Percentiles rank a stretch among this genome's conserved stretches.
Evolutionary conservation across 2,113 vertebrate genomes (phyloP).

Genomic region (Onychorhynchus coronatus): DNA sequence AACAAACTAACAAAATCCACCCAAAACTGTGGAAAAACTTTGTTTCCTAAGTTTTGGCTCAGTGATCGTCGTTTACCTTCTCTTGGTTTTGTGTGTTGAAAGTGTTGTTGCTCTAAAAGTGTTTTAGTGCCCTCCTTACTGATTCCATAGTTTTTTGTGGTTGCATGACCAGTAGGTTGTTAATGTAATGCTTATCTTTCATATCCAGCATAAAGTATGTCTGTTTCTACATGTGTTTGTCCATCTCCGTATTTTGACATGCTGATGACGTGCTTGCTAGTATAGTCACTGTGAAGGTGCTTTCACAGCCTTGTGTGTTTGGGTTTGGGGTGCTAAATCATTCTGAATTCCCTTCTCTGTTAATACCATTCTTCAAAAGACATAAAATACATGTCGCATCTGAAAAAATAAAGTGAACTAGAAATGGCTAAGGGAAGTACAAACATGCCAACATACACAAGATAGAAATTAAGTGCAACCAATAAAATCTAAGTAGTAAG

Average conservation of each 20-base stretch:
- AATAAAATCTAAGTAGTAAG: background rate
- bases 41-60: background rate
- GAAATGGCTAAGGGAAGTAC: background rate
- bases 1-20: background rate
- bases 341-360: background rate
- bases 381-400: background rate
- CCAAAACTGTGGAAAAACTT: background rate
- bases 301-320: background rate
- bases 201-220: background rate
- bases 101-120: background rate
- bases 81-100: background rate
- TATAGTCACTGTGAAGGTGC: background rate
- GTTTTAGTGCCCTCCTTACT: background rate
- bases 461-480: background rate
- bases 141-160: background rate
- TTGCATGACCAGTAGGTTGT: background rate
- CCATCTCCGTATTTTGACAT: background rate
- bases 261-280: background rate
- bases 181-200: background rate
- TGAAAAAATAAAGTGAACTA: background rate
- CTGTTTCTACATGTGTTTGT: background rate
- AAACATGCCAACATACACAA: background rate
- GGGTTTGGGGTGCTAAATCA: background rate
- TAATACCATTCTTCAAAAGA: background rate
- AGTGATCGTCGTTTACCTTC: background rate